Base-by-base conservation (phyloP, 2,888 invertebrate species). In the Tetragonisca angustula region DNA sequence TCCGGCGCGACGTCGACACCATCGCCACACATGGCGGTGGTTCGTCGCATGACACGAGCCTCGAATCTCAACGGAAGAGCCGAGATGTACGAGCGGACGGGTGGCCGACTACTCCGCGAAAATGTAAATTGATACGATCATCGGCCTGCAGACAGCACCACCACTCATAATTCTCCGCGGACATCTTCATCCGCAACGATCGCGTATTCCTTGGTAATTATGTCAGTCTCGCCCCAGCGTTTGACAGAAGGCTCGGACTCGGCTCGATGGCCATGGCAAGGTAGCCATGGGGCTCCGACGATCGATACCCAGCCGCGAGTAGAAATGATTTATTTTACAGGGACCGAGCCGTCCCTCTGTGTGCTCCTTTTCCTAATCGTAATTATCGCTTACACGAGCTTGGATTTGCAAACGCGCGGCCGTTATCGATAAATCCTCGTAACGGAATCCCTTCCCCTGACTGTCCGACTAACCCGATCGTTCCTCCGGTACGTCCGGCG, bases 81-180 rank as follows among this genome's bases (percentile, higher is more conserved):
- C 76, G 75, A 86, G 89, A 90, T 90, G 90, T 90, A 88, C 71
- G 85, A 72, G 56, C 59, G 17, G 65, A 67, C 27, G 4, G 0
- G 62, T 62, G 61, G 9, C 6, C 27, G 68, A 76, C 80, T 21
- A 15, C 9, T 83, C 76, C 79, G 56, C 74, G 83, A 87, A 81
- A 87, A 87, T 89, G 87, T 89, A 89, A 89, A 89, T 88, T 84
- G 87, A 89, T 86, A 88, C 81, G 81, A 89, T 81, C 52, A 89
- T 81, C 86, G 64, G 81, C 83, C 71, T 76, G 81, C 61, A 75
- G 83, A 73, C 85, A 72, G 6, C 27, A 43, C 4, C 27, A 43
- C 67, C 73, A 56, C 68, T 87, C 81, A 84, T 87, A 88, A 89
- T 76, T 88, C 85, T 87, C 81, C 61, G 64, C 17, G 81, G 83